Evolutionary conservation across 2,888 invertebrate species (phyloP).

Genomic region (Protula sp.): DNA sequence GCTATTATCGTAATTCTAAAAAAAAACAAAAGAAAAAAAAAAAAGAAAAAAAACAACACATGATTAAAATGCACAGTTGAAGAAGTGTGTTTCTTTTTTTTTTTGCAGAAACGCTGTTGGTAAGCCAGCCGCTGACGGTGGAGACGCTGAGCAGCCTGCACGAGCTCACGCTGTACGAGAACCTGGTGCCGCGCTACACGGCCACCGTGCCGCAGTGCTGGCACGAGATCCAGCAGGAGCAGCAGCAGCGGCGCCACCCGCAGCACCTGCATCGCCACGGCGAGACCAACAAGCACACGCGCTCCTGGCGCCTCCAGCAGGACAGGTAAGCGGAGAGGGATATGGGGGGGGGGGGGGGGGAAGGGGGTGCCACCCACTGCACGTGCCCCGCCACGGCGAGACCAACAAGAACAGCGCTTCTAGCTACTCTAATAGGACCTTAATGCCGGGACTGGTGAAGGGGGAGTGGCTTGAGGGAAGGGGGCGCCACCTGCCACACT

Average conservation of each 20-base stretch:
- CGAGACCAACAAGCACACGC: slow-evolving; percentile 68
- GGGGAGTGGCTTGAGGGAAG: too few relatives aligned
- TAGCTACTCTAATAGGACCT: background rate
- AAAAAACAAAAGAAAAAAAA: too few relatives aligned
- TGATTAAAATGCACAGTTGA: too few relatives aligned
- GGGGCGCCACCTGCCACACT: too few relatives aligned
- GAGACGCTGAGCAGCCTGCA: slow-evolving; percentile 63
- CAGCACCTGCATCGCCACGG: slow-evolving; percentile 67
- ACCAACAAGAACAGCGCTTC: background rate
- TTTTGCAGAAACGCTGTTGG: slow-evolving; percentile 45
- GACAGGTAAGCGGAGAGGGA: slow-evolving; percentile 60
- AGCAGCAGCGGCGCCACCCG: slow-evolving; percentile 79
- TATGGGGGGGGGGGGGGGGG: too few relatives aligned
- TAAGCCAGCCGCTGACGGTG: slow-evolving; percentile 59
- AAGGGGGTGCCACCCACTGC: background rate
- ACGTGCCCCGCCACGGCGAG: background rate
- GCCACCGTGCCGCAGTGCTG: slow-evolving; percentile 89
- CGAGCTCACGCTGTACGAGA: slow-evolving; percentile 71
- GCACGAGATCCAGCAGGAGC: slow-evolving; percentile 87
- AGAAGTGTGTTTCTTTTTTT: too few relatives aligned
- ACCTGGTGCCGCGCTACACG: slow-evolving; percentile 66
- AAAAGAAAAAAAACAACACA: too few relatives aligned
- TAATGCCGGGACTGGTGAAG: too few relatives aligned
- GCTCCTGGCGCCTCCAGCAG: slow-evolving; percentile 83
- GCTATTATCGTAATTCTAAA: too few relatives aligned